These are phyloP conservation scores for Aldrovandia affinis DNA, from an alignment of 2,797 vertebrate genomes.

Conservation along the genomic window DNA sequence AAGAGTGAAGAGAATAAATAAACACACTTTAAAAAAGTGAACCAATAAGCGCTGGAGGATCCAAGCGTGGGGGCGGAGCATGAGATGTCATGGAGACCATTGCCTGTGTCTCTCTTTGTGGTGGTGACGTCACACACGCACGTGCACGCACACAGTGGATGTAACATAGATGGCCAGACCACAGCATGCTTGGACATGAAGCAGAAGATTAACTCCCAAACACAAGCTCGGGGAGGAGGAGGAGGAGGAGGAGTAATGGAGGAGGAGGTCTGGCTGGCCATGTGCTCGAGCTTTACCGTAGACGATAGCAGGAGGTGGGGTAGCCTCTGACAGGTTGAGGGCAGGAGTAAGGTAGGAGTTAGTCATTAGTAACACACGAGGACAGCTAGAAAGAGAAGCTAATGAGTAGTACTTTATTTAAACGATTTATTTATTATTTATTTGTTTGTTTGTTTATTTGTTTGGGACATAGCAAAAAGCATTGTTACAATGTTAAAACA, in stretches of 20 bases:
- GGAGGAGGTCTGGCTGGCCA: conserved; percentile 18
- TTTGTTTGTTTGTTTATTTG: no score
- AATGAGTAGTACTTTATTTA: neutral
- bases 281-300: conserved; percentile 86
- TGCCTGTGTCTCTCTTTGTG: neutral
- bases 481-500: no score
- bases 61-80: neutral
- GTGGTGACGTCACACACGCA: conserved; percentile 14
- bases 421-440: neutral
- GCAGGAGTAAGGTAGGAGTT: conserved; percentile 42
- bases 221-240: conserved; percentile 12
- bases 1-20: neutral
- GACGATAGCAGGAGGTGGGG: conserved; percentile 90
- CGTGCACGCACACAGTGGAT: neutral
- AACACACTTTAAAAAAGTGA: neutral
- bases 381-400: neutral
- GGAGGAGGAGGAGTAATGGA: conserved; percentile 20
- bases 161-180: conserved; percentile 18
- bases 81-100: neutral
- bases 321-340: conserved; percentile 83
- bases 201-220: conserved; percentile 13
- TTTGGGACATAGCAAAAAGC: no score
- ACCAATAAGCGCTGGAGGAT: neutral
- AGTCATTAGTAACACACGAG: conserved; percentile 24
- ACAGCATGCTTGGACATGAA: conserved; percentile 24